Percentiles rank a stretch among this genome's conserved stretches.
Evolutionary conservation across 2,797 vertebrate species (phyloP).

Genomic region (Melopsittacus undulatus): DNA sequence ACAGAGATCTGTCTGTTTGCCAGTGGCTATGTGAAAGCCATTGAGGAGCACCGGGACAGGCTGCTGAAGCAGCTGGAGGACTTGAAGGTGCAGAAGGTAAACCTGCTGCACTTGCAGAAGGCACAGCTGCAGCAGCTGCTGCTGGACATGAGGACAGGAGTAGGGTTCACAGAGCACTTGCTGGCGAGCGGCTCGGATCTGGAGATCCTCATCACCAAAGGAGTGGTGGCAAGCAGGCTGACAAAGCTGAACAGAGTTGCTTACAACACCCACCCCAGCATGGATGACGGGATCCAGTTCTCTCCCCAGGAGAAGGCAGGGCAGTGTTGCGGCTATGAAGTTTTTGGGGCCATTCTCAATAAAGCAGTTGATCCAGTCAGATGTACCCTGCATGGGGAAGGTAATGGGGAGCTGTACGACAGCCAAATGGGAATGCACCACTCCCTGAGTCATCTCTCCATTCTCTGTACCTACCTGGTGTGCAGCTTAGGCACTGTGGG

Average conservation of each 20-base stretch:
- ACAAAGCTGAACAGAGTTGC: slow-evolving; percentile 75
- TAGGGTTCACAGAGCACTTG: slow-evolving; percentile 87
- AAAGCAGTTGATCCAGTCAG: slow-evolving; percentile 83
- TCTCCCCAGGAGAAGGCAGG: slow-evolving; percentile 80
- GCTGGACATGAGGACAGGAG: slow-evolving; percentile 79
- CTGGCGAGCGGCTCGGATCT: slow-evolving; percentile 83
- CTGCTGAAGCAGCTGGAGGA: slow-evolving; percentile 86
- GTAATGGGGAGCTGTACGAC: slow-evolving; percentile 69
- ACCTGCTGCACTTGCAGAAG: slow-evolving; percentile 85
- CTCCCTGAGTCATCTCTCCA: neutral
- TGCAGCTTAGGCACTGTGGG: neutral
- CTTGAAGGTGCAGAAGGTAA: slow-evolving; percentile 81
- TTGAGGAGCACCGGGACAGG: slow-evolving; percentile 84
- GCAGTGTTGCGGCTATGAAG: slow-evolving; percentile 81
- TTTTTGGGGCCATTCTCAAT: slow-evolving; percentile 83
- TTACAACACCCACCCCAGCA: slow-evolving; percentile 59
- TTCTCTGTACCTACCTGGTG: neutral
- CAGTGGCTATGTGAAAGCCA: slow-evolving; percentile 79
- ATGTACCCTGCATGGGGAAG: slow-evolving; percentile 86
- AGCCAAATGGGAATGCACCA: accelerated
- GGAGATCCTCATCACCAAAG: slow-evolving; percentile 87
- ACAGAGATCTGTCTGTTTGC: slow-evolving; percentile 81
- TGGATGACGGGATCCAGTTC: slow-evolving; percentile 82
- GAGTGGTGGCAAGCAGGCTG: slow-evolving; percentile 83
- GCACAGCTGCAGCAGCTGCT: slow-evolving; percentile 88